Evolutionary conservation across 2,797 vertebrate genomes (phyloP).

Genomic region (Lepilemur ruficaudatus): DNA sequence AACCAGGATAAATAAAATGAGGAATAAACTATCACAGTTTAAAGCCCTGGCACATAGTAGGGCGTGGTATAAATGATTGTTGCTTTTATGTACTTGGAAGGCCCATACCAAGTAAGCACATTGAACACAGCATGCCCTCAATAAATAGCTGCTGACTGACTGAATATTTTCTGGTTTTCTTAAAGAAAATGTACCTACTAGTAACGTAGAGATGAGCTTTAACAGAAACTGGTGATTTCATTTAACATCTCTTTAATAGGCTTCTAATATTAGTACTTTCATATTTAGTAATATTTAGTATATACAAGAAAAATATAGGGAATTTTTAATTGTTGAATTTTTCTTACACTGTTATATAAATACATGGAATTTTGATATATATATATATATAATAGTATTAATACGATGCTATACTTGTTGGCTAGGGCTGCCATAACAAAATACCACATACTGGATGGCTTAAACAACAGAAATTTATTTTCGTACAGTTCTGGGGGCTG

Average conservation of each 20-base stretch:
- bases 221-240: not conserved
- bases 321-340: not conserved
- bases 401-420: not conserved
- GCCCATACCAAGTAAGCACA: not conserved
- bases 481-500: not conserved
- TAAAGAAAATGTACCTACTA: not conserved
- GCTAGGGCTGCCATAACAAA: not conserved
- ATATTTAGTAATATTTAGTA: not conserved
- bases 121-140: not conserved
- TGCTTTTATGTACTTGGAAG: not conserved
- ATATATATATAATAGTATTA: not conserved
- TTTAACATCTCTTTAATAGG: not conserved
- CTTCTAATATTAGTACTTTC: not conserved
- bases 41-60: not conserved
- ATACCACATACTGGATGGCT: not conserved
- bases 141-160: not conserved
- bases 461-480: not conserved
- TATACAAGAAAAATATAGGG: not conserved
- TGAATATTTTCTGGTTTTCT: not conserved
- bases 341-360: not conserved
- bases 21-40: not conserved
- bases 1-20: not conserved
- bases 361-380: not conserved
- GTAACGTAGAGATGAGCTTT: not conserved
- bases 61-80: not conserved